Conservation (phyloP, 2,797 vertebrate genomes). For the Diglossa cyanea region DNA sequence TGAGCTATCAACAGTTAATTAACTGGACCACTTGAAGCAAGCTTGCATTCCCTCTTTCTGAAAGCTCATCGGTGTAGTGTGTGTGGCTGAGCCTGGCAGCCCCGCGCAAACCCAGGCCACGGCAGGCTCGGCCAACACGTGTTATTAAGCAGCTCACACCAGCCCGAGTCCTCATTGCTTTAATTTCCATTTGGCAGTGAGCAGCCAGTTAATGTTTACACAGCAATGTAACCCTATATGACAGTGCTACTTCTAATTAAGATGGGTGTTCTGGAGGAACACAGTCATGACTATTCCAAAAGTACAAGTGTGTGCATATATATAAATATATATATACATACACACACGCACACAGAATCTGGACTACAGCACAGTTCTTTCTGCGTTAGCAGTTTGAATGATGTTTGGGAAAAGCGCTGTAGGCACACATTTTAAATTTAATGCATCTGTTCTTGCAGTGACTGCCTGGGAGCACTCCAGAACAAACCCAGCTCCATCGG, state of each 20-base stretch:
- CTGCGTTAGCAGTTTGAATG: rapidly evolving
- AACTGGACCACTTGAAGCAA: neutral
- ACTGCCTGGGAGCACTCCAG: neutral
- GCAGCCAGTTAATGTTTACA: constrained; percentile 39
- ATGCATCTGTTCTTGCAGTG: neutral
- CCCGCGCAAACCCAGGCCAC: neutral
- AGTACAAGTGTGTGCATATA: neutral
- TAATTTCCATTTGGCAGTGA: constrained; percentile 14
- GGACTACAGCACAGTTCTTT: neutral
- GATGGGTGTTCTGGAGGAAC: neutral
- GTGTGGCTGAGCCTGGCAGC: neutral
- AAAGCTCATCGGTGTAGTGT: neutral
- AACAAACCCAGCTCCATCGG: neutral
- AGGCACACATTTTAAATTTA: neutral
- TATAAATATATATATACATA: rapidly evolving
- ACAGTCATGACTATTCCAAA: neutral
- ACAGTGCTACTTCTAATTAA: neutral
- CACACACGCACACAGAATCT: rapidly evolving
- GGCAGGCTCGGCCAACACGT: neutral
- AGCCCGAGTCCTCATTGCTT: neutral
- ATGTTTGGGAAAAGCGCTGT: neutral
- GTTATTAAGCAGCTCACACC: neutral
- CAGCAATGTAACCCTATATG: neutral
- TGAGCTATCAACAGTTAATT: neutral
- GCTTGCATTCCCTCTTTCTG: neutral